Conservation (phyloP, 1,140 invertebrate genomes). For the Dinoponera quadriceps region DNA sequence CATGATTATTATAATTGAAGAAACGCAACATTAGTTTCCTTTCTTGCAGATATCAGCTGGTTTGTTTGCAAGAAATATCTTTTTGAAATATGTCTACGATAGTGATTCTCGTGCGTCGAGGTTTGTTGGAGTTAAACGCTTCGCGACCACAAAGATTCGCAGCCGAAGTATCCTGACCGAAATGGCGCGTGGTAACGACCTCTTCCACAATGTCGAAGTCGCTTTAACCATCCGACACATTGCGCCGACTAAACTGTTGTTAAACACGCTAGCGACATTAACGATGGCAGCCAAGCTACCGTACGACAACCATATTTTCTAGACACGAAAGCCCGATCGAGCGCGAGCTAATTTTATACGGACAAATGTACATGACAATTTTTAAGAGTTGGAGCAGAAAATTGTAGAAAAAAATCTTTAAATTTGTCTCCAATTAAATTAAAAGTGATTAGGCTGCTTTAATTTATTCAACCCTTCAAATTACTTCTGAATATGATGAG, state of each 20-base stretch:
- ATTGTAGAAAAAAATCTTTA: too few relatives aligned
- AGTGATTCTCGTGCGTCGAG: neutral
- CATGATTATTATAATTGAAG: too few relatives aligned
- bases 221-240: slow-evolving; percentile 62
- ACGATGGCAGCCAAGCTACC: slow-evolving; percentile 2
- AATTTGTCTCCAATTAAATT: too few relatives aligned
- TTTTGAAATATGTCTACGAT: neutral
- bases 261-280: slow-evolving; percentile 74
- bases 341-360: slow-evolving; percentile 23
- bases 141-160: slow-evolving; percentile 64
- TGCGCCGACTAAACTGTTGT: slow-evolving; percentile 71
- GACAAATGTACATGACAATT: neutral
- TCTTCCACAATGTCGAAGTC: slow-evolving; percentile 46
- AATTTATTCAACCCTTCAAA: neutral
- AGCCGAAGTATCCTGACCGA: slow-evolving; percentile 54
- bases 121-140: slow-evolving; percentile 62
- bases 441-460: too few relatives aligned
- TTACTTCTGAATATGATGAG: too few relatives aligned
- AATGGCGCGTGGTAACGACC: slow-evolving; percentile 60
- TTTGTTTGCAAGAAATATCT: neutral
- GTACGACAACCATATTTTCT: slow-evolving; percentile 32
- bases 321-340: slow-evolving; percentile 36
- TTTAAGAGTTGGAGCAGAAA: too few relatives aligned
- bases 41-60: too few relatives aligned
- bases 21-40: too few relatives aligned